Base-by-base conservation (phyloP, 2,888 invertebrate species). In the Rotaria socialis region DNA sequence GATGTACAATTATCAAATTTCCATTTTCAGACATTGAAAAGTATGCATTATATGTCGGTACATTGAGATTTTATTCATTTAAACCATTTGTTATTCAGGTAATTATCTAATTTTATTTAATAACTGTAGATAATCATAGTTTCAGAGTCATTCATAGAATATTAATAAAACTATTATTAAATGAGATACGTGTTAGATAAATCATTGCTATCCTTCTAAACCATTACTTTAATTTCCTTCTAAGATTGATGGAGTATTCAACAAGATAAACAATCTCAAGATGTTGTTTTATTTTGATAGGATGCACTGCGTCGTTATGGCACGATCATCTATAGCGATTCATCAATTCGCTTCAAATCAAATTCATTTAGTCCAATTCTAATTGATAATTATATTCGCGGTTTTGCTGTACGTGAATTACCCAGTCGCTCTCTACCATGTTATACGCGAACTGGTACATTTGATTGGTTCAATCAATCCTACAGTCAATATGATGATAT, bases 81-180 rank as follows among this genome's bases (percentile, higher is more conserved):
- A 86, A 86, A 80, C 86, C 86, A 16, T n/a, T 86, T 41, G 16
- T 86, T 22, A 74, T 86, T 67, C 86, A 86, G 35, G 86, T 75
- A 52, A 56, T 24, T 35, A 41, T 47, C 14, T 27, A 8, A 35
- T 35, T 35, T 35, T 35, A 35, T 1, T n/a, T n/a, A 11, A 10
- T 50, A 50, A 50, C 8, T 50, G 14, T 50, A 50, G 8, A 50
- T 50, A 50, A 11, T 8, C 14, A 50, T 50, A 50, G 35, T 35
- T 35, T 35, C 35, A 35, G 35, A 35, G 35, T 35, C 35, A 35
- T 35, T 35, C 14, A 50, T 50, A 50, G 50, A 50, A 50, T 11
- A 8, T 50, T 50, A 50, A 8, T 14, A 50, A 11, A 8, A 14
- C 2, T 2, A 35, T 35, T 35, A 35, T 35, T 35, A 35, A 35